Conservation (phyloP, 2,888 invertebrate species). For the Drosophila formosana region DNA sequence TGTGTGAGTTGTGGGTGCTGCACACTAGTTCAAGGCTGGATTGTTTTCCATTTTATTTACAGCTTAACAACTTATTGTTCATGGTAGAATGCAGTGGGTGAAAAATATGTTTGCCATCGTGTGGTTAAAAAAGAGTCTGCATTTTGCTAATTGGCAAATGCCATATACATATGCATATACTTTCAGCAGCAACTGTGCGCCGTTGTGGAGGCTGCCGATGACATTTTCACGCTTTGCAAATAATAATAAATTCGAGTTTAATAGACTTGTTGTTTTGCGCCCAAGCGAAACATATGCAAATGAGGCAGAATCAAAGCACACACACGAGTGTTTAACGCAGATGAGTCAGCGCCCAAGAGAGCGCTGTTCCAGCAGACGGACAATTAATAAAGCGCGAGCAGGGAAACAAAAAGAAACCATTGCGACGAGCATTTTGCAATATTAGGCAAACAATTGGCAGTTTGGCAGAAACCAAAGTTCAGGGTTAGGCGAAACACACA, state of each 20-base stretch:
- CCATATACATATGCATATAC: background rate
- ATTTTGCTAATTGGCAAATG: conserved; percentile 18
- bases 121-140: conserved; percentile 3
- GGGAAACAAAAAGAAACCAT: background rate
- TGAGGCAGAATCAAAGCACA: conserved; percentile 28
- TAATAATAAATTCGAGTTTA: conserved; percentile 64
- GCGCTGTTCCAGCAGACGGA: background rate
- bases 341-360: conserved; percentile 35
- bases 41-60: conserved; percentile 1
- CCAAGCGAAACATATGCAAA: conserved; percentile 57
- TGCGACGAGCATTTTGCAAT: conserved; percentile 18
- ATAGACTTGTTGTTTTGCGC: conserved; percentile 51
- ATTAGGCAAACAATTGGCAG: conserved; percentile 33
- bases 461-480: conserved; percentile 30
- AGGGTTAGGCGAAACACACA: conserved; percentile 8
- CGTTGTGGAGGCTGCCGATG: conserved; percentile 19
- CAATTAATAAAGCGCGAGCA: conserved; percentile 18
- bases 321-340: conserved; percentile 3
- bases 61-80: background rate
- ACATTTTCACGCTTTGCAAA: conserved; percentile 46
- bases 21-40: conserved; percentile 16
- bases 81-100: background rate
- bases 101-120: conserved; percentile 9
- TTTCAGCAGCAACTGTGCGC: background rate
- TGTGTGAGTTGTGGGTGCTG: background rate